A percentile compares a stretch with the other conserved stretches of the same genome.
These are phyloP conservation scores for Timema cristinae DNA, from an alignment of 2,888 invertebrate species.

Conservation along the genomic window DNA sequence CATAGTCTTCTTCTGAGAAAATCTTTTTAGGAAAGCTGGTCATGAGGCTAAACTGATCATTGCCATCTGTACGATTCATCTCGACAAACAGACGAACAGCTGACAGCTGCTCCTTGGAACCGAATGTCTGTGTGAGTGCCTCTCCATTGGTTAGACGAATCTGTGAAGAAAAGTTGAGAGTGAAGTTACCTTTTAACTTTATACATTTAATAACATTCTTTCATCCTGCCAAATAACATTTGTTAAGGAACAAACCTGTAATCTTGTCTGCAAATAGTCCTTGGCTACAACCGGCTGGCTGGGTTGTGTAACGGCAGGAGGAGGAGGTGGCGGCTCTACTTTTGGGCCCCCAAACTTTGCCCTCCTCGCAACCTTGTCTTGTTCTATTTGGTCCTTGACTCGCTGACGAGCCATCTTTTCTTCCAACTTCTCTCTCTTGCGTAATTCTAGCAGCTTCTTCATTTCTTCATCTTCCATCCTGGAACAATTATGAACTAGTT, in stretches of 20 bases:
- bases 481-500: constrained; percentile 3
- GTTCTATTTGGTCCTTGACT: constrained; percentile 85
- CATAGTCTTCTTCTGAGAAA: constrained; percentile 81
- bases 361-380: constrained; percentile 82
- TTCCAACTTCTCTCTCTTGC: constrained; percentile 83
- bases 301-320: constrained; percentile 42
- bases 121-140: constrained; percentile 69
- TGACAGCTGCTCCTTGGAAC: constrained; percentile 81
- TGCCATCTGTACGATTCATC: constrained; percentile 71
- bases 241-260: constrained; percentile 50
- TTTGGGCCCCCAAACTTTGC: constrained; percentile 50
- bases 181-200: not conserved
- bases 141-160: constrained; percentile 73
- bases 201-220: not conserved
- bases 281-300: constrained; percentile 42
- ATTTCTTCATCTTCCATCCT: constrained; percentile 75
- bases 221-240: not conserved
- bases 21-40: constrained; percentile 88
- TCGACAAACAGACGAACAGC: constrained; percentile 87
- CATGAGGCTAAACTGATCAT: constrained; percentile 74
- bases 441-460: constrained; percentile 80
- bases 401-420: constrained; percentile 79
- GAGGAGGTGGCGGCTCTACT: constrained; percentile 39
- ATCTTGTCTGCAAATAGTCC: constrained; percentile 63
- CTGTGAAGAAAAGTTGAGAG: constrained; percentile 45